Percentiles rank a stretch among this genome's conserved stretches.
Conservation (phyloP, 1,140 invertebrate species). For the Brachionus asplanchnoidis region DNA sequence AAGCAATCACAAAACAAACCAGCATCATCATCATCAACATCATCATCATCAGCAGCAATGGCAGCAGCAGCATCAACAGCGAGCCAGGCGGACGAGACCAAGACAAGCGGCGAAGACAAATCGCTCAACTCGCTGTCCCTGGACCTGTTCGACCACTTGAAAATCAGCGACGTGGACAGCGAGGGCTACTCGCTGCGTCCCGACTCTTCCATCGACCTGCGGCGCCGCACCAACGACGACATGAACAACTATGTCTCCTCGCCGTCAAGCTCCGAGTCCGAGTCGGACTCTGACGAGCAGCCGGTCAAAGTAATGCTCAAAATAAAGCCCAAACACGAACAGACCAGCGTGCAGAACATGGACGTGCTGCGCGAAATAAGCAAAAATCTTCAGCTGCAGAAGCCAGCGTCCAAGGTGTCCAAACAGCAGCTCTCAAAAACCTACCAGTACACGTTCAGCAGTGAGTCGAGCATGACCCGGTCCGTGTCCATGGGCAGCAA, state of each 20-base stretch:
- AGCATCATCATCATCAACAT: not conserved
- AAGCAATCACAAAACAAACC: not conserved
- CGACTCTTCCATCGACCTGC: not conserved
- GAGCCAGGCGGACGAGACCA: not conserved
- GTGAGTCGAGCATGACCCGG: not conserved
- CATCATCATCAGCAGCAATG: not conserved
- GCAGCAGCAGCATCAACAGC: too few relatives aligned
- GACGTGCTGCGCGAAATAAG: conserved; percentile 30
- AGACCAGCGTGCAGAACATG: not conserved
- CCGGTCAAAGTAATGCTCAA: conserved; percentile 39
- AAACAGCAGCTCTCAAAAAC: not conserved
- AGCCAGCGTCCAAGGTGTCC: not conserved
- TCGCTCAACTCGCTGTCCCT: not conserved
- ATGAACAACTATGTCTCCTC: conserved; percentile 27
- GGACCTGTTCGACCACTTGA: conserved; percentile 12
- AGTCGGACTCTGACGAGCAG: conserved; percentile 17
- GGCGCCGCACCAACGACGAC: conserved; percentile 1
- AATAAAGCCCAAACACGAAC: conserved; percentile 28
- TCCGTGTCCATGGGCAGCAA: conserved; percentile 5
- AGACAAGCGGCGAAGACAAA: not conserved
- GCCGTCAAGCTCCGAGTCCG: not conserved
- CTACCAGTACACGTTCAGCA: not conserved
- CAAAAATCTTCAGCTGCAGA: not conserved
- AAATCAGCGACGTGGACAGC: conserved; percentile 15
- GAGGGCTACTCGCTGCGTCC: conserved; percentile 9